Conservation (phyloP, 2,113 vertebrate species). For the Zapornia atra region DNA sequence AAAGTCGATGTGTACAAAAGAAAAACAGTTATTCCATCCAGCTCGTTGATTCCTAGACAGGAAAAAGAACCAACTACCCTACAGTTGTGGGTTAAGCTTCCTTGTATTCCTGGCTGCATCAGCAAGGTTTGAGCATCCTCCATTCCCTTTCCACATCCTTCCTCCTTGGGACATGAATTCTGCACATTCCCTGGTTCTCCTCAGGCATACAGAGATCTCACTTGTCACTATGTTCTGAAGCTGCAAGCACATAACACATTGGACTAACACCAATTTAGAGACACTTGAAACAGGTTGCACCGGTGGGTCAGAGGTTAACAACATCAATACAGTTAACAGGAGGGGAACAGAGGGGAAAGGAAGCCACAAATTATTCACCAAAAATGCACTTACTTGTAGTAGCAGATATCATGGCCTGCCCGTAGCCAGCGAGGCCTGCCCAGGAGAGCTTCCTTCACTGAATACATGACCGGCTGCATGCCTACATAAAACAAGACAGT, state of each 20-base stretch:
- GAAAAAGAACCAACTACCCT: background rate
- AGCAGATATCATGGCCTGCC: slow-evolving; percentile 87
- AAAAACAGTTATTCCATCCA: background rate
- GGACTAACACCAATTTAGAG: background rate
- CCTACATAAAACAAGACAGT: slow-evolving; percentile 75
- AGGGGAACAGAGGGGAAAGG: background rate
- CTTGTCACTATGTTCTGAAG: background rate
- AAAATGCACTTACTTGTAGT: slow-evolving; percentile 85
- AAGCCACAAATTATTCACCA: background rate
- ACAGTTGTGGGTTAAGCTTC: background rate
- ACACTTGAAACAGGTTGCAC: background rate
- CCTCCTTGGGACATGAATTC: background rate
- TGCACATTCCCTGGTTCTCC: background rate
- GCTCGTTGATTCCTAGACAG: background rate
- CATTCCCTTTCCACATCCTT: background rate
- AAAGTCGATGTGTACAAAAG: background rate
- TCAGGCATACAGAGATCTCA: background rate
- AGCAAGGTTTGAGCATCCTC: background rate
- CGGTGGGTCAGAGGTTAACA: background rate
- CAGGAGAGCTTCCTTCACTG: slow-evolving; percentile 88
- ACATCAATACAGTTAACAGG: background rate
- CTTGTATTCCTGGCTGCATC: background rate
- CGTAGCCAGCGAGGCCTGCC: slow-evolving; percentile 86
- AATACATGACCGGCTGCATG: slow-evolving; percentile 93
- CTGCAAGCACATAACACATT: background rate